phyloP scores from a whole-genome alignment of 2,888 invertebrate genomes.

The Iphiclides podalirius region DNA sequence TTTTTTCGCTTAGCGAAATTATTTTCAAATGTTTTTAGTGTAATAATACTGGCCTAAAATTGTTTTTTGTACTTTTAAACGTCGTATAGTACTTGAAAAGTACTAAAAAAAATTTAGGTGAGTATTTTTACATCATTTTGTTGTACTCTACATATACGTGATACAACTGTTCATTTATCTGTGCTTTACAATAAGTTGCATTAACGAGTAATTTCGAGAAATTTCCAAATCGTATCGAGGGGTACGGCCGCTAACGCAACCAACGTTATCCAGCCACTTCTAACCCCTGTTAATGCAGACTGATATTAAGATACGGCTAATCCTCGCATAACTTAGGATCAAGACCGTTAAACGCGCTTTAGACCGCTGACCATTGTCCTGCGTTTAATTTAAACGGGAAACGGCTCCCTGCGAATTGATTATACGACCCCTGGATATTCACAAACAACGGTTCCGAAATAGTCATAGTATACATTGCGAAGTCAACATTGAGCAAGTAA shows the following conservation, averaged over 20 bases:
- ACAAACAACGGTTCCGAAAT: neutral
- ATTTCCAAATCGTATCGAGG: conserved; percentile 1
- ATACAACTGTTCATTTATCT: too few species aligned
- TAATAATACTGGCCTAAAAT: too few species aligned
- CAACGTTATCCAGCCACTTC: conserved; percentile 30
- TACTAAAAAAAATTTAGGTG: too few species aligned
- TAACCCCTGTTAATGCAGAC: conserved; percentile 54
- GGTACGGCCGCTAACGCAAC: conserved; percentile 2
- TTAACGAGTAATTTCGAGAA: too few species aligned
- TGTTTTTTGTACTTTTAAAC: too few species aligned
- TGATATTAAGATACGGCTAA: conserved; percentile 78
- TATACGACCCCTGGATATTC: conserved; percentile 49
- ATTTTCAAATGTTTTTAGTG: too few species aligned
- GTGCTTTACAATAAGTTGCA: too few species aligned
- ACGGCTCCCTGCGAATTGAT: conserved; percentile 53
- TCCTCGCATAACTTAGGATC: conserved; percentile 78
- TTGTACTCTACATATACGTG: too few species aligned
- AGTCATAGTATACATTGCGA: conserved; percentile 26
- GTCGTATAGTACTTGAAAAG: too few species aligned
- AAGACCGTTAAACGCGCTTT: conserved; percentile 61
- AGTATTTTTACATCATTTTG: too few species aligned
- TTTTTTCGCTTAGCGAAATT: too few species aligned
- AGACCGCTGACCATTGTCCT: conserved; percentile 75
- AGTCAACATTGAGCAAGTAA: neutral
- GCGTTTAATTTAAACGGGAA: conserved; percentile 73